Evolutionary conservation across 1,140 invertebrate genomes (phyloP).

Genomic region (Atopsyche davidsoni): DNA sequence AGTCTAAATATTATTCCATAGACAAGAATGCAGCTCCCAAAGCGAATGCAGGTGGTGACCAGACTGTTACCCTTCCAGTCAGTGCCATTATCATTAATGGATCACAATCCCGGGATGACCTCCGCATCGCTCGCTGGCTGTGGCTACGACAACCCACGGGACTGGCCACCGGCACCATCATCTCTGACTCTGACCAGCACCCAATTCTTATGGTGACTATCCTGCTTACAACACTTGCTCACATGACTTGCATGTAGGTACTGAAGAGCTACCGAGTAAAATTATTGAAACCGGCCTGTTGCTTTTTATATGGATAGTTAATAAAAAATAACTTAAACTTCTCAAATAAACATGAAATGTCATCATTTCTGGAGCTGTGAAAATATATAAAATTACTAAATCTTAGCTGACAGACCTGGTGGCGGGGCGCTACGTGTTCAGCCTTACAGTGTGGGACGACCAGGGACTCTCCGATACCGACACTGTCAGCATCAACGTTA

Average conservation of each 20-base stretch:
- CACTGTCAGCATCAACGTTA: slow-evolving; percentile 79
- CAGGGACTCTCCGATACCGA: slow-evolving; percentile 77
- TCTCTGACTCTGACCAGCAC: slow-evolving; percentile 65
- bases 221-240: too few species aligned
- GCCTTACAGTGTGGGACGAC: slow-evolving; percentile 80
- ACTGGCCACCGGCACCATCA: slow-evolving; percentile 75
- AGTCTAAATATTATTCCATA: slow-evolving; percentile 36
- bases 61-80: slow-evolving; percentile 68
- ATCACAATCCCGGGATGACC: slow-evolving; percentile 79
- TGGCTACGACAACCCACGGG: slow-evolving; percentile 79
- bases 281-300: too few species aligned
- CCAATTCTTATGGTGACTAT: slow-evolving; percentile 67
- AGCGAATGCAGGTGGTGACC: slow-evolving; percentile 82
- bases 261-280: too few species aligned
- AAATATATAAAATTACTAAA: slow-evolving; percentile 4
- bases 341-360: too few species aligned
- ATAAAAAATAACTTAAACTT: too few species aligned
- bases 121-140: slow-evolving; percentile 74
- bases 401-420: slow-evolving; percentile 74
- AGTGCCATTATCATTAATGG: slow-evolving; percentile 79
- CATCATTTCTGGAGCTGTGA: neutral
- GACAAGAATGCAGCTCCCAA: slow-evolving; percentile 84
- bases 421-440: slow-evolving; percentile 82
- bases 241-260: too few species aligned
- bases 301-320: too few species aligned